Evolutionary conservation across 2,113 vertebrate species (phyloP), one percentile per base, ranked within the genome.

Genomic region (Chionomys nivalis): DNA sequence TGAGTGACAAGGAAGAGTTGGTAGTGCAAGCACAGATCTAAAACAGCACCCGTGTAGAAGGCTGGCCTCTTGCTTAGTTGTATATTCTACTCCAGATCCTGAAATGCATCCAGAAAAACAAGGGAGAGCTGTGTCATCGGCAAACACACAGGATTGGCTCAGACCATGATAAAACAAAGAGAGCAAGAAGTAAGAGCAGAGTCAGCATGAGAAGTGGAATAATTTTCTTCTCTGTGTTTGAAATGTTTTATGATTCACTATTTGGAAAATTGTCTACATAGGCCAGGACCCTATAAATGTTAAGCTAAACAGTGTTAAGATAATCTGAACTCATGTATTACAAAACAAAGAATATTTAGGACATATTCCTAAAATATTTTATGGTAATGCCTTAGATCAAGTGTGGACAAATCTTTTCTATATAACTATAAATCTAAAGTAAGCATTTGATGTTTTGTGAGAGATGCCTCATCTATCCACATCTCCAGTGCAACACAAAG

Each of bases 1-100:
- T 10, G 19, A 61, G 3, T 1, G 24, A 11, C 1, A 19, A 70
- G 75, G n/a, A 65, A 44, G 26, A 77, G 23, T 31, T 5, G 47
- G 58, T 2, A 11, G 0, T 13, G 2, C 1, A 24, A 81, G 42
- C 21, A 9, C 3, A 31, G 39, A 16, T 33, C 7, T 7, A 66
- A n/a, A 66, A 9, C 9, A 49, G 28, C 3, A 7, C 72, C 31
- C 24, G 26, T 21, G n/a, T 26, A 42, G 21, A 26, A 16, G 28
- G 8, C 39, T 58, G 83, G 5, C 5, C 31, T 73, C 44, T 16
- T 61, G 16, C 16, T 89, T 24, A 52, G 14, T 39, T 8, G n/a
- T 14, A 31, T 5, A n/a, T 33, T 58, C 55, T 79, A 33, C 42
- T 75, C 12, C 19, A 0, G 39, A 47, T 66, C 79, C 44, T 31